Base-by-base conservation (phyloP, 2,888 invertebrate genomes). In the Lissonota sp. region DNA sequence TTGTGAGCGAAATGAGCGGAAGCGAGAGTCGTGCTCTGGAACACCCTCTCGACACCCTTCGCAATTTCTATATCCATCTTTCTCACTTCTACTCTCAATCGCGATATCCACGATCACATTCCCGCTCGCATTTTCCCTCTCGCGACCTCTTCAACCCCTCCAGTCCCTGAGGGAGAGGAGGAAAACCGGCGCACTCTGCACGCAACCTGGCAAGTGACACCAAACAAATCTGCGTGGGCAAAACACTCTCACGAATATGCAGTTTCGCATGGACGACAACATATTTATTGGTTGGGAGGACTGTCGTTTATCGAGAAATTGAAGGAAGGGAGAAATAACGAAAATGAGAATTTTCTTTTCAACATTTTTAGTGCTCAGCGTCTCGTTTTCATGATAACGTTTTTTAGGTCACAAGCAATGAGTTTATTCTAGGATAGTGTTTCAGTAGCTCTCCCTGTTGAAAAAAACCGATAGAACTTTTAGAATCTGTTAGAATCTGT, bases 191-290 rank as follows among this genome's bases (percentile, higher is more conserved):
- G 53, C 70, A 71, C 70, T 44, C 44, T 14, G 71, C 72, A 57
- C 83, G 76, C 86, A 79, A 83, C 76, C 87, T 85, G 91, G 91
- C 91, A 91, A 91, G 88, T 91, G 91, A 91, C 91, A 90, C 88
- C 89, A 87, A 91, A 91, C 91, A 91, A 91, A 91, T 91, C 87
- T 89, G 86, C 87, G 83, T 86, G 85, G 87, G 67, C 72, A 78
- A 69, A 26, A 26, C 74, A 75, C 70, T 77, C 62, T 74, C 75
- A 7, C 72, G 57, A 51, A 55, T 75, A 67, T n/a, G 2, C 10
- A 42, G 8, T 26, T 26, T 1, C 26, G 26, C 26, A 26, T 26
- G 26, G 26, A 10, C 42, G 40, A 39, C n/a, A 40, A 37, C 26
- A 46, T 63, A 26, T 10, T 12, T 37, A 44, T 44, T 26, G 26